Conservation (phyloP, 2,113 vertebrate species). For the Chamaea fasciata region DNA sequence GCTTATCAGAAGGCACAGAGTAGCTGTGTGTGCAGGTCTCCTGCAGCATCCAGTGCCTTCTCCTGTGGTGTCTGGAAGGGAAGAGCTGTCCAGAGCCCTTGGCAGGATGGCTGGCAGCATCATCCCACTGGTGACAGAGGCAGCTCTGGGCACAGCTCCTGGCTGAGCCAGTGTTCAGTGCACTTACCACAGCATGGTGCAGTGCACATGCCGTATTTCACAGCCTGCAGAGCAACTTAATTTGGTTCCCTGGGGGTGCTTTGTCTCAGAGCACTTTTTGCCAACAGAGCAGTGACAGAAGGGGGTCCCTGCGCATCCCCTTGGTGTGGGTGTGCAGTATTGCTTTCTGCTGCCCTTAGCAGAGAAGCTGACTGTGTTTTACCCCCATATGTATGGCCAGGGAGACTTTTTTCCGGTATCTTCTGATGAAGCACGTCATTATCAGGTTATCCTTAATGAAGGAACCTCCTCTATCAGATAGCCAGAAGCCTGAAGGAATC, state of each 20-base stretch:
- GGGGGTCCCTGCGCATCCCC: neutral
- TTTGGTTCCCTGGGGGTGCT: neutral
- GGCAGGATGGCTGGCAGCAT: neutral
- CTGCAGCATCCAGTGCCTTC: neutral
- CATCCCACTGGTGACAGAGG: accelerated
- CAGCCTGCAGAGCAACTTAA: neutral
- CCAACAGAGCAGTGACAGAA: neutral
- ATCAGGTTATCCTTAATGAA: neutral
- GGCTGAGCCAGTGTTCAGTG: neutral
- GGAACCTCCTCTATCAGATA: neutral
- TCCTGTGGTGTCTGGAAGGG: neutral
- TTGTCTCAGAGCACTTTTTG: neutral
- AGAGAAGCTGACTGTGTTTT: neutral
- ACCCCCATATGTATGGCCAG: neutral
- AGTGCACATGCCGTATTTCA: neutral
- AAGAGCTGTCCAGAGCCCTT: neutral
- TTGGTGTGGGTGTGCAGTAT: neutral
- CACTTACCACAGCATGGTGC: accelerated
- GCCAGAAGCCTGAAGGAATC: neutral
- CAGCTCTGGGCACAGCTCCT: neutral
- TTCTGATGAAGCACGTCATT: neutral
- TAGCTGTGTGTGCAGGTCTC: accelerated
- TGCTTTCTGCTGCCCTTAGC: neutral
- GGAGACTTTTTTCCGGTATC: neutral
- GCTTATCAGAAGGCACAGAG: neutral